These are phyloP conservation scores for Papilio aristodemus DNA, from an alignment of 1,140 invertebrate genomes.

Conservation along the genomic window DNA sequence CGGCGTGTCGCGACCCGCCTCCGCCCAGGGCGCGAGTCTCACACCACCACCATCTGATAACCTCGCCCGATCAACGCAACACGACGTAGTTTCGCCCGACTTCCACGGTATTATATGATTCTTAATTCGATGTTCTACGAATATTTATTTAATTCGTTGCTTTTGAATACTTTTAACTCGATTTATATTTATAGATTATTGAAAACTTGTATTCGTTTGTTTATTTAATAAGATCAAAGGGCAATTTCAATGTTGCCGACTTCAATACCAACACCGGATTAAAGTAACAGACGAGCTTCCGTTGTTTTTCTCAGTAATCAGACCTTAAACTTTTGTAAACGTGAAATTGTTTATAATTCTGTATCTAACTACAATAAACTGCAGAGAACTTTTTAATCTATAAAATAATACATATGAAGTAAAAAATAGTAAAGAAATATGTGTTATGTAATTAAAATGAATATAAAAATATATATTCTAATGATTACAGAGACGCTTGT, in stretches of 20 bases:
- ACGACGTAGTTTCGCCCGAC: background rate
- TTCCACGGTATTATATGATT: constrained; percentile 3
- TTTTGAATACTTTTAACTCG: constrained; percentile 4
- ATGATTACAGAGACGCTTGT: too few species aligned
- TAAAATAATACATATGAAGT: too few species aligned
- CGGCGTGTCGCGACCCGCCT: constrained; percentile 70
- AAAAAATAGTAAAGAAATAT: too few species aligned
- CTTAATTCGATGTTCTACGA: constrained; percentile 6
- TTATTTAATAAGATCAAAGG: constrained; percentile 21
- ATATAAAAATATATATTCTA: too few species aligned
- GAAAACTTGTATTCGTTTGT: background rate
- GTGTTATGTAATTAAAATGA: too few species aligned
- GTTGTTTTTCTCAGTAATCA: constrained; percentile 35
- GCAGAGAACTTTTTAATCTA: too few species aligned
- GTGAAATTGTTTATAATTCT: background rate
- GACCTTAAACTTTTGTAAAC: constrained; percentile 17
- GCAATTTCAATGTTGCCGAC: constrained; percentile 23
- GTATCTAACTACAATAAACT: too few species aligned
- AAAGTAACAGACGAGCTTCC: constrained; percentile 33
- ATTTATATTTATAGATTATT: background rate
- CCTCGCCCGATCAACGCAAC: constrained; percentile 4
- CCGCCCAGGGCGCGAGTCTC: constrained; percentile 70
- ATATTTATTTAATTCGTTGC: constrained; percentile 3
- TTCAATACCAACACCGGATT: constrained; percentile 18
- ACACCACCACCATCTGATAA: constrained; percentile 52